phyloP scores from a whole-genome alignment of 2,888 invertebrate genomes.

The Acanthoscelides obtectus region DNA sequence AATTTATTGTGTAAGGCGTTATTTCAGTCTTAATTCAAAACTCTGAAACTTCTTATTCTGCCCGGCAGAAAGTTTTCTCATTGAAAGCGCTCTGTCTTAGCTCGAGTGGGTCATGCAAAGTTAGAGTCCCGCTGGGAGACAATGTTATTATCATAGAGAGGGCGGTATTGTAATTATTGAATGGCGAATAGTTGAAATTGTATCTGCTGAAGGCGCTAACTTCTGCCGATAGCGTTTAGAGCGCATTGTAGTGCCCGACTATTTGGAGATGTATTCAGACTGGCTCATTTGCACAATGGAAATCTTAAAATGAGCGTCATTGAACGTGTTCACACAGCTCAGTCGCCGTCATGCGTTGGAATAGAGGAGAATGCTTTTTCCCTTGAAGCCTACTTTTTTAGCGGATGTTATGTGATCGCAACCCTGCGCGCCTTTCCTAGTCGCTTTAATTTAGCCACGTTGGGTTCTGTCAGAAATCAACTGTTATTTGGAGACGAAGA shows the following conservation, averaged over 20 bases:
- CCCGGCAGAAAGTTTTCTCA: background rate
- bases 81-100: background rate
- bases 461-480: too few relatives aligned
- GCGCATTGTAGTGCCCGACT: background rate
- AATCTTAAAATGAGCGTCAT: too few relatives aligned
- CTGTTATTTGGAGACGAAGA: too few relatives aligned
- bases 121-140: background rate
- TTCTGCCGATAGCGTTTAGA: background rate
- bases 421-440: too few relatives aligned
- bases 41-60: background rate
- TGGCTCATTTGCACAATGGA: too few relatives aligned
- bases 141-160: background rate
- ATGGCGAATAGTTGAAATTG: background rate
- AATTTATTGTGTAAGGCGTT: background rate
- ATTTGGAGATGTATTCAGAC: conserved; percentile 46
- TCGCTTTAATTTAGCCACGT: too few relatives aligned
- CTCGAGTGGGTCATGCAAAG: background rate
- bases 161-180: background rate
- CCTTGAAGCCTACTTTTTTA: too few relatives aligned
- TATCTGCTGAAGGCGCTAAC: background rate
- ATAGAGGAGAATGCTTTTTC: too few relatives aligned
- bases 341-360: too few relatives aligned
- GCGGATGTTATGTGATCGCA: too few relatives aligned
- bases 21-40: background rate
- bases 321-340: too few relatives aligned